Conservation (phyloP, 2,797 vertebrate species). For the Telmatherina bonti region DNA sequence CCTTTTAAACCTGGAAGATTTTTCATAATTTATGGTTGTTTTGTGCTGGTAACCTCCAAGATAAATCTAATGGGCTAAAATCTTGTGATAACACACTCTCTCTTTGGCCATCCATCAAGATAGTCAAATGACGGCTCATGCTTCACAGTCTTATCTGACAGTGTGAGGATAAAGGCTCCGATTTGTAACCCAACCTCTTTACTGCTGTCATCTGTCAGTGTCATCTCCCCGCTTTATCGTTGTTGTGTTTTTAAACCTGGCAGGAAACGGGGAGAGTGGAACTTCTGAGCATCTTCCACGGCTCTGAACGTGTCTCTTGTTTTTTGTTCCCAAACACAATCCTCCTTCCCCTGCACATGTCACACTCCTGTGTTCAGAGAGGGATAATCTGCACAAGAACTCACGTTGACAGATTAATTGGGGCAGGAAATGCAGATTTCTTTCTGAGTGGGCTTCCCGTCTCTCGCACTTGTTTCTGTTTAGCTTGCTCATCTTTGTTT, state of each 20-base stretch:
- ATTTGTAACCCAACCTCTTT: constrained; percentile 27
- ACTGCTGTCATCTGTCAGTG: constrained; percentile 39
- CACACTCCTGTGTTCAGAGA: constrained; percentile 53
- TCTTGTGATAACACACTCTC: not conserved
- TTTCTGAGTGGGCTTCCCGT: constrained; percentile 62
- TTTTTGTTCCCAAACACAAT: constrained; percentile 46
- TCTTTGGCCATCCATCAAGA: constrained; percentile 36
- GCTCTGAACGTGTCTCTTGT: constrained; percentile 15
- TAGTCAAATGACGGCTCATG: constrained; percentile 30
- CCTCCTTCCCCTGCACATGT: constrained; percentile 49
- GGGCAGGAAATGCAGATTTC: constrained; percentile 63
- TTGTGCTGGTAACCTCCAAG: constrained; percentile 1
- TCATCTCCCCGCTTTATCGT: constrained; percentile 7
- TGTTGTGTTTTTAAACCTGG: not conserved
- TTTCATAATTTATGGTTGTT: constrained; percentile 30
- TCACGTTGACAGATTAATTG: constrained; percentile 65
- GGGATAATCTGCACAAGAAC: constrained; percentile 64
- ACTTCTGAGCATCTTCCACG: constrained; percentile 18
- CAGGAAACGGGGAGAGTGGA: constrained; percentile 10
- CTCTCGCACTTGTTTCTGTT: constrained; percentile 34
- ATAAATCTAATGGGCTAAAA: constrained; percentile 12
- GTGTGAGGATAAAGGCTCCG: constrained; percentile 35
- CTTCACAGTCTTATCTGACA: constrained; percentile 54
- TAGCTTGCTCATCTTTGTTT: constrained; percentile 48
- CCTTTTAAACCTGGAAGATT: not conserved